Conservation (phyloP, 2,797 vertebrate species). For the Setipinna tenuifilis region DNA sequence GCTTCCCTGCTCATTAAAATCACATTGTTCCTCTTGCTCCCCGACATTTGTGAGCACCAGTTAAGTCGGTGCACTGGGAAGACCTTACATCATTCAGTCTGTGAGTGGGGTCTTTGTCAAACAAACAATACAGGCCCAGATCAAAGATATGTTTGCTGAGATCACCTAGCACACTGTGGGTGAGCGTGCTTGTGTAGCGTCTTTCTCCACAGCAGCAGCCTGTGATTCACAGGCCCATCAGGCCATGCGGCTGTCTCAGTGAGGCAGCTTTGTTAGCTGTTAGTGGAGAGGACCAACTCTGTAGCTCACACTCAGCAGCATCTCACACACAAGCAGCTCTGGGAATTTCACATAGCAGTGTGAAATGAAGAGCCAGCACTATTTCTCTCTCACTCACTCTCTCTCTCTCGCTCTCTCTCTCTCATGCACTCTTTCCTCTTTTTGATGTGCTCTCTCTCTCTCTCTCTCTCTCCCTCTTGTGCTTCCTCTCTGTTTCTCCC, state of each 20-base stretch:
- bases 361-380: background rate
- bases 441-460: no score
- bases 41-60: conserved; percentile 44
- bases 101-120: conserved; percentile 55
- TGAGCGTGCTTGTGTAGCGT: conserved; percentile 6
- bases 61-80: conserved; percentile 51
- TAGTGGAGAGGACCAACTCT: conserved; percentile 9
- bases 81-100: conserved; percentile 57
- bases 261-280: background rate
- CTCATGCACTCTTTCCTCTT: no score
- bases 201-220: background rate
- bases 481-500: background rate
- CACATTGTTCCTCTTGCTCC: conserved; percentile 53
- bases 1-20: conserved; percentile 59
- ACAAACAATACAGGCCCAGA: conserved; percentile 53
- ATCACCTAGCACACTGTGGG: conserved; percentile 51
- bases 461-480: background rate
- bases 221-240: conserved; percentile 10
- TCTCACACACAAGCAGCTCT: background rate
- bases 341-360: conserved; percentile 26
- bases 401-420: background rate
- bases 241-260: background rate
- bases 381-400: background rate
- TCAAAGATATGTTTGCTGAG: conserved; percentile 51
- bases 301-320: conserved; percentile 31